A percentile compares a stretch with the other conserved stretches of the same genome.
Conservation (phyloP, 2,113 vertebrate genomes). For the Suncus etruscus region DNA sequence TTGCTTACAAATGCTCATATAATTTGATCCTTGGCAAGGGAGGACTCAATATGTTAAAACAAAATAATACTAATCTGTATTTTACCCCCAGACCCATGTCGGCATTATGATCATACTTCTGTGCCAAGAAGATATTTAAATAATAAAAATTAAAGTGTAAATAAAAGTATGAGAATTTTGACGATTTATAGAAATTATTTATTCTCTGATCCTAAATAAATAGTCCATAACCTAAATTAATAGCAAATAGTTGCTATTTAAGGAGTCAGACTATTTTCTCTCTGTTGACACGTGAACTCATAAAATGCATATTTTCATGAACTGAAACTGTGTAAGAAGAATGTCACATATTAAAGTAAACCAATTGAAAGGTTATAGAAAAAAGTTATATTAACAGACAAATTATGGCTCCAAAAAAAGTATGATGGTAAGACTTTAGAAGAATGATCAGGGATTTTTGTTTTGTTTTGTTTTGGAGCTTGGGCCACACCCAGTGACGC, state of each 20-base stretch:
- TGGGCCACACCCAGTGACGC: too few species aligned
- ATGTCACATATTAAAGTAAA: neutral
- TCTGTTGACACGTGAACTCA: neutral
- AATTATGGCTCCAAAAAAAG: neutral
- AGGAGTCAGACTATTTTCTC: conserved; percentile 2
- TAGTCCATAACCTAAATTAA: neutral
- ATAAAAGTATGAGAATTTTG: neutral
- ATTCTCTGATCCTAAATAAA: conserved; percentile 18
- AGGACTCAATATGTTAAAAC: too few species aligned
- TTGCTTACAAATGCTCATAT: too few species aligned
- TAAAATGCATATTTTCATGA: conserved; percentile 8
- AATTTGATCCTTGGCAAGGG: too few species aligned
- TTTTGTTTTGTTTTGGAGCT: too few species aligned
- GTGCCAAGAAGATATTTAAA: neutral
- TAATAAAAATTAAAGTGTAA: conserved; percentile 26
- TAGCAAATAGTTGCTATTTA: neutral
- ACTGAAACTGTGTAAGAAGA: neutral
- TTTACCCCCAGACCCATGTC: too few species aligned
- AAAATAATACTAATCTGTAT: too few species aligned
- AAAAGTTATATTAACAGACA: neutral
- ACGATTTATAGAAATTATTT: conserved; percentile 22
- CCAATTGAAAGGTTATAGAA: too few species aligned
- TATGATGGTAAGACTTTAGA: neutral
- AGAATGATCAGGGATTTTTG: too few species aligned
- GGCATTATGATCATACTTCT: too few species aligned